Evolutionary conservation across 2,113 vertebrate species (phyloP).

Genomic region (Neolamprologus variostigma): DNA sequence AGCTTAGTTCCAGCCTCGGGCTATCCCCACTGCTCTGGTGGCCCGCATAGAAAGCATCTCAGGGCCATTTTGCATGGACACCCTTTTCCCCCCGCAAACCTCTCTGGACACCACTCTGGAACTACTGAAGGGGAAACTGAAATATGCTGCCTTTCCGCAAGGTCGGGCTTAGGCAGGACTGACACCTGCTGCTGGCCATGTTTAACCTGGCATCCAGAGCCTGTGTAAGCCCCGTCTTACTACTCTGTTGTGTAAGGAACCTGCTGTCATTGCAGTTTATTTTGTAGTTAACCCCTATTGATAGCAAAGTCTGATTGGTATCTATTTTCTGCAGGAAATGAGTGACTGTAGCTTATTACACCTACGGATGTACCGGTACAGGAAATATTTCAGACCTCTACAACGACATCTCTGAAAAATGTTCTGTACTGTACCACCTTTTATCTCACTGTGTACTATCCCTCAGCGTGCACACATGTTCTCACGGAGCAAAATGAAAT

Average conservation of each 20-base stretch:
- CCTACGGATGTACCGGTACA: not conserved
- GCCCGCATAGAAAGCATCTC: slow-evolving; percentile 24
- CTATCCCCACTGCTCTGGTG: slow-evolving; percentile 39
- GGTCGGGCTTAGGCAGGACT: slow-evolving; percentile 22
- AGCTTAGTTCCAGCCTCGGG: slow-evolving; percentile 57
- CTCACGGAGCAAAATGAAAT: not conserved
- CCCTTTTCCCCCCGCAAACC: not conserved
- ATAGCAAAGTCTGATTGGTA: not conserved
- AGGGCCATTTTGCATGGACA: slow-evolving; percentile 19
- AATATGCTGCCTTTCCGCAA: slow-evolving; percentile 43
- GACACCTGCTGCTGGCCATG: slow-evolving; percentile 32
- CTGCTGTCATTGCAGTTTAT: not conserved
- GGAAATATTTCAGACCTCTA: not conserved
- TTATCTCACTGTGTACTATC: not conserved
- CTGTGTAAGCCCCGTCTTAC: not conserved
- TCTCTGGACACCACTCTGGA: slow-evolving; percentile 25
- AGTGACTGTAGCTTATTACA: slow-evolving; percentile 4
- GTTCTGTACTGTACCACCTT: not conserved
- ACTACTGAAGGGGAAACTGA: slow-evolving; percentile 46
- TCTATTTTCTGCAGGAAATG: not conserved
- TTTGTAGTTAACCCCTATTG: not conserved
- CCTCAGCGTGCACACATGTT: not conserved
- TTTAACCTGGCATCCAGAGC: slow-evolving; percentile 13
- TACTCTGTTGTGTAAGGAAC: not conserved
- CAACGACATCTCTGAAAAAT: not conserved